A percentile compares a stretch with the other conserved stretches of the same genome.
Evolutionary conservation across 2,797 vertebrate genomes (phyloP).

Genomic region (Chrysocyon brachyurus): DNA sequence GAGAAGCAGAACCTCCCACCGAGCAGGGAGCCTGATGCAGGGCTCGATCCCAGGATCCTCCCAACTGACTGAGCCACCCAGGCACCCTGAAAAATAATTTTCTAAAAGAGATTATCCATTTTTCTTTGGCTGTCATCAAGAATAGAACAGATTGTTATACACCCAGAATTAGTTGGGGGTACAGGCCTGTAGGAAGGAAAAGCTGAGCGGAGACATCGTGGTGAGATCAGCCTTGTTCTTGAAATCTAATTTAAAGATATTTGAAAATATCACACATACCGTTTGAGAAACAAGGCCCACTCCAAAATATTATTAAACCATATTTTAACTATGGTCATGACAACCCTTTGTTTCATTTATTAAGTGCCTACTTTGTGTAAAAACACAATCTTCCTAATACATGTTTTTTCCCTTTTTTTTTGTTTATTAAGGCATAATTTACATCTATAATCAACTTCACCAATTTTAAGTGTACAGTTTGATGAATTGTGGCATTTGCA

Average conservation of each 20-base stretch:
- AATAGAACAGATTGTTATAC: background rate
- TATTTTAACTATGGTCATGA: background rate
- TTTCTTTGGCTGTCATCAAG: background rate
- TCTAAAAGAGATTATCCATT: background rate
- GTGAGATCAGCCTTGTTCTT: background rate
- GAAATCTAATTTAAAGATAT: background rate
- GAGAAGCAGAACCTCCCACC: too few relatives aligned
- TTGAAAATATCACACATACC: background rate
- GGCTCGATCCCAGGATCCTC: too few relatives aligned
- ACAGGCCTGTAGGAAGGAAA: background rate
- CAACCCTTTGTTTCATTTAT: background rate
- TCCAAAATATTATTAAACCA: background rate
- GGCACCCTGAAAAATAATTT: background rate
- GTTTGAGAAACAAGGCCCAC: background rate
- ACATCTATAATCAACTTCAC: background rate
- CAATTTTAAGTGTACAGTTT: background rate
- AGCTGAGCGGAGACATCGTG: background rate
- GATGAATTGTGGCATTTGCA: background rate
- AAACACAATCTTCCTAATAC: background rate
- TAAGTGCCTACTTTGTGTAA: background rate
- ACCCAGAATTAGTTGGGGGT: background rate
- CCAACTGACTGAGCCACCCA: too few relatives aligned
- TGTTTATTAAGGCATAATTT: slow-evolving; percentile 24
- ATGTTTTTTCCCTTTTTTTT: background rate
- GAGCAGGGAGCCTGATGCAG: too few relatives aligned